Evolutionary conservation across 2,888 invertebrate genomes (phyloP).

Genomic region (Emmelina monodactyla): DNA sequence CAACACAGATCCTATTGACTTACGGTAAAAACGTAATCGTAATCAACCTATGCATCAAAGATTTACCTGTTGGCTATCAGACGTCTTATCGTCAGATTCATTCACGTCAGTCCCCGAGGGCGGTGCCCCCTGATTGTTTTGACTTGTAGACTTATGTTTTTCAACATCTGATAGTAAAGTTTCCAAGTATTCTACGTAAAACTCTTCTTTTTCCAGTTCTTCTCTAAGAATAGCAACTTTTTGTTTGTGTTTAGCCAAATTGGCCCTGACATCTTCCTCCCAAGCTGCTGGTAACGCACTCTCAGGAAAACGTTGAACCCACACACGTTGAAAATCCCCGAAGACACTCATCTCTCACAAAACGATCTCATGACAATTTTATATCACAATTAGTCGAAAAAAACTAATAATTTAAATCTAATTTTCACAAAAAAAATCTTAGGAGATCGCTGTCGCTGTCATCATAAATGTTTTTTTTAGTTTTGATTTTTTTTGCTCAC

Average conservation of each 20-base stretch:
- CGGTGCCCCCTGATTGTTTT: conserved; percentile 55
- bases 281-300: conserved; percentile 90
- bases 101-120: conserved; percentile 52
- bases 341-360: conserved; percentile 82
- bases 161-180: conserved; percentile 85
- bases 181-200: conserved; percentile 90
- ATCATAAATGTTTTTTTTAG: conserved; percentile 25
- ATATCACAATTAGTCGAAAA: conserved; percentile 36
- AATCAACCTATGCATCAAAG: not conserved
- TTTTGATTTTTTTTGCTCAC: not conserved
- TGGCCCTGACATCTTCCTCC: conserved; percentile 92
- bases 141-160: conserved; percentile 73
- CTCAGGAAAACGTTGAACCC: conserved; percentile 90
- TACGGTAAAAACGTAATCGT: not conserved
- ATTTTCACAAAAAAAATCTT: conserved; percentile 24
- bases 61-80: conserved; percentile 55
- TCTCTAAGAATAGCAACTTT: conserved; percentile 83
- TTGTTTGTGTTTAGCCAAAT: conserved; percentile 87
- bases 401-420: conserved; percentile 19
- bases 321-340: conserved; percentile 90
- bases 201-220: conserved; percentile 89
- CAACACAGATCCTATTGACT: no score
- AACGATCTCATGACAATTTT: conserved; percentile 63
- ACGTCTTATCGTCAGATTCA: conserved; percentile 49
- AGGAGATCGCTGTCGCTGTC: conserved; percentile 31